Evolutionary conservation across 2,113 vertebrate genomes (phyloP).

Genomic region (Zosterops hypoxanthus): DNA sequence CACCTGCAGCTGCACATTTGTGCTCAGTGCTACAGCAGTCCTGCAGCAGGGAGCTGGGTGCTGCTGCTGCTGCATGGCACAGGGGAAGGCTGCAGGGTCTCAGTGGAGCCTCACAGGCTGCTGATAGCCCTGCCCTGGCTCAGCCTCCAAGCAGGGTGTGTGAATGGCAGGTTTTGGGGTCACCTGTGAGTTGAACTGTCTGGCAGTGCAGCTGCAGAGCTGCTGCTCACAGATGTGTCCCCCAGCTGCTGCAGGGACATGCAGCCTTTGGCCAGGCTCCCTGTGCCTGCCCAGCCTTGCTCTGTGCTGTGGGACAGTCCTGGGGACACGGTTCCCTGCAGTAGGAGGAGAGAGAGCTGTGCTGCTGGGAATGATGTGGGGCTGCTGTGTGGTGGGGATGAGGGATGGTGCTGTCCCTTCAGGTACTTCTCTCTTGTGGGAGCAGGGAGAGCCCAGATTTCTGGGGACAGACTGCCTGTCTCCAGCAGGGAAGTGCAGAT

Average conservation of each 20-base stretch:
- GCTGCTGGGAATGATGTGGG: neutral
- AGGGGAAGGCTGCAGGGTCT: neutral
- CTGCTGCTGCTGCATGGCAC: neutral
- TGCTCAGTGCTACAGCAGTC: neutral
- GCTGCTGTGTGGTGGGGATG: neutral
- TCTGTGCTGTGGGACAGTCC: neutral
- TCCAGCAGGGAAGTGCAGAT: neutral
- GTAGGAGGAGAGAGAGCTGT: neutral
- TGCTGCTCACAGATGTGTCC: neutral
- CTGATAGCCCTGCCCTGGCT: neutral
- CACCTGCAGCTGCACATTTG: neutral
- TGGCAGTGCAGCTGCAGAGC: neutral
- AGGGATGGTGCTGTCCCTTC: neutral
- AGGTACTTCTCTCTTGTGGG: neutral
- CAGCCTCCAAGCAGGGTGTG: neutral
- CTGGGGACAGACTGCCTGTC: neutral
- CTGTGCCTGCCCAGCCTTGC: neutral
- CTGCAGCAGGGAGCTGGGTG: neutral
- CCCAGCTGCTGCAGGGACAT: neutral
- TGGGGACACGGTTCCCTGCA: neutral
- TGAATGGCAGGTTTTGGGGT: accelerated
- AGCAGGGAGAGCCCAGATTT: neutral
- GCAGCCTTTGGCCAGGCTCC: neutral
- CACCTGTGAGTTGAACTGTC: neutral
- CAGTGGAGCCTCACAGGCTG: neutral